These are phyloP conservation scores for Onthophagus taurus DNA, from an alignment of 1,140 invertebrate genomes.

Conservation along the genomic window DNA sequence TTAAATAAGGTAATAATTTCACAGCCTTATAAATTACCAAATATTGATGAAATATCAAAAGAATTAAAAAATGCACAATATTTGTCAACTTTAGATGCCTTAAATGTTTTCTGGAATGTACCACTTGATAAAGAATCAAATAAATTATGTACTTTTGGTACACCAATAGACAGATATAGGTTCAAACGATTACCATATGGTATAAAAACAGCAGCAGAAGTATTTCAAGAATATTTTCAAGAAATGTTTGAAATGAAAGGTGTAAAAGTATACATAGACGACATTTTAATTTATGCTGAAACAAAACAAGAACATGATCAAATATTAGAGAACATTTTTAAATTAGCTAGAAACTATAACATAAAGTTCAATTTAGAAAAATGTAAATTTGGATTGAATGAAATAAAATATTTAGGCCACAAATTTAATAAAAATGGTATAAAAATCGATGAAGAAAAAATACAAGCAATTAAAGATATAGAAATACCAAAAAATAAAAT, in stretches of 20 bases:
- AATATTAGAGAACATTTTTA: slow-evolving; percentile 28
- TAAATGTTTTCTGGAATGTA: slow-evolving; percentile 35
- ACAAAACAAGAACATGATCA: slow-evolving; percentile 19
- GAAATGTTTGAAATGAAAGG: slow-evolving; percentile 24
- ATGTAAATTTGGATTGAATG: background rate
- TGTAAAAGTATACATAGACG: slow-evolving; percentile 22
- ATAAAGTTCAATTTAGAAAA: slow-evolving; percentile 11
- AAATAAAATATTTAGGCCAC: slow-evolving; percentile 2
- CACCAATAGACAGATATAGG: slow-evolving; percentile 20
- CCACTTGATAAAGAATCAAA: slow-evolving; percentile 29
- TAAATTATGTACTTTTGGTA: slow-evolving; percentile 20
- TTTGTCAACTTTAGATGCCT: slow-evolving; percentile 41
- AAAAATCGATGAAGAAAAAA: background rate
- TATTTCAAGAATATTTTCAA: slow-evolving; percentile 23
- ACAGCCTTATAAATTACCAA: background rate
- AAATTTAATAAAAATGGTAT: no score
- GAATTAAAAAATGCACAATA: slow-evolving; percentile 33
- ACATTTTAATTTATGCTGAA: slow-evolving; percentile 27
- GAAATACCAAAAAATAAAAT: no score
- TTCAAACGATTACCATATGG: slow-evolving; percentile 18
- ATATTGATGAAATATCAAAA: slow-evolving; percentile 9
- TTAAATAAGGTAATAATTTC: slow-evolving; percentile 6
- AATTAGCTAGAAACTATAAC: slow-evolving; percentile 4
- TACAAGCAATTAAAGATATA: background rate
- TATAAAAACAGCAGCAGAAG: slow-evolving; percentile 24